Evolutionary conservation across 2,113 vertebrate genomes (phyloP).

Genomic region (Centropus unirufus): DNA sequence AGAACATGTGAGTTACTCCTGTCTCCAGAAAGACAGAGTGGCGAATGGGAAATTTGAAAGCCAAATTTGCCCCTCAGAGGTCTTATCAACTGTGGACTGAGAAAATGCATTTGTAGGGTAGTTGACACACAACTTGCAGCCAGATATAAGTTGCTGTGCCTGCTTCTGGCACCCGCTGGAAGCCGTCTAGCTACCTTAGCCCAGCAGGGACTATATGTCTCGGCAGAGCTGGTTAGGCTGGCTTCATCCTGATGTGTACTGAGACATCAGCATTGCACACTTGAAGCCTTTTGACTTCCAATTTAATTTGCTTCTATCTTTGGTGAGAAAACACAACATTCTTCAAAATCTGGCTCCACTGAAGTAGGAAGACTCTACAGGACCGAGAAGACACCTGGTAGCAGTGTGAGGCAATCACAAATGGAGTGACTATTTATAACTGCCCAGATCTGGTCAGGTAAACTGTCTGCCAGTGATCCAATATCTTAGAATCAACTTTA

Average conservation of each 20-base stretch:
- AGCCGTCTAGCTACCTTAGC: not conserved
- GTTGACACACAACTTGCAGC: not conserved
- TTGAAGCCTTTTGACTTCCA: not conserved
- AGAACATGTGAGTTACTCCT: not conserved
- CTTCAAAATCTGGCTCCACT: not conserved
- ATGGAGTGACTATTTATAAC: not conserved
- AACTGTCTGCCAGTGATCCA: not conserved
- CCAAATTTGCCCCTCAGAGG: not conserved
- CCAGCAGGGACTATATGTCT: not conserved
- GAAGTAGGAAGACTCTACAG: not conserved
- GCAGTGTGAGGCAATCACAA: not conserved
- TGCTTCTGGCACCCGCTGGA: not conserved
- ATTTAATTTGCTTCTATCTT: slow-evolving; percentile 8
- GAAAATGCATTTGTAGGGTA: not conserved
- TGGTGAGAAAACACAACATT: not conserved
- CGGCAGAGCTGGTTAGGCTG: not conserved
- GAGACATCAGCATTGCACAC: not conserved
- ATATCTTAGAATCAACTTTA: not conserved
- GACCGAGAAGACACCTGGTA: not conserved
- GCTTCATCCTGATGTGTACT: not conserved
- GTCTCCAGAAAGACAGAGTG: not conserved
- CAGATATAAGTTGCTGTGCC: not conserved
- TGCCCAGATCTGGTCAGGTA: not conserved
- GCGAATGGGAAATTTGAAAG: not conserved
- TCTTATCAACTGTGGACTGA: not conserved